Conservation (phyloP, 1,140 invertebrate species). For the Nasonia longicornis region DNA sequence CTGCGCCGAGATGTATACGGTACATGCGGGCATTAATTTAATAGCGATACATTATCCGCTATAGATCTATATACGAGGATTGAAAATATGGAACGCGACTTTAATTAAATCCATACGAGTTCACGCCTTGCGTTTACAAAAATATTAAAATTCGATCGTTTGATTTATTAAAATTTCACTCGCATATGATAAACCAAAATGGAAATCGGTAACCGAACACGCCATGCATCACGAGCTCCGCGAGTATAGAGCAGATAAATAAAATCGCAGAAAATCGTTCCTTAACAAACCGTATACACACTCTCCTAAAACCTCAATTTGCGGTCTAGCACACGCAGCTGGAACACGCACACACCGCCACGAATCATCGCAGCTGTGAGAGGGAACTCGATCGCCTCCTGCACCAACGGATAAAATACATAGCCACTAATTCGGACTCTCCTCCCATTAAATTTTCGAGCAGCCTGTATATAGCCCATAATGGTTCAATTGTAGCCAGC, state of each 20-base stretch:
- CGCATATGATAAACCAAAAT: background rate
- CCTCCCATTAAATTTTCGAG: background rate
- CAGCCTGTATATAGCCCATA: background rate
- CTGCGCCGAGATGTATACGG: background rate
- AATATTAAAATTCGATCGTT: background rate
- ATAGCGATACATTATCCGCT: background rate
- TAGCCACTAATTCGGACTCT: conserved; percentile 5
- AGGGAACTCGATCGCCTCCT: conserved; percentile 5
- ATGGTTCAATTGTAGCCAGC: conserved; percentile 6
- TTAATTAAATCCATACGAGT: background rate
- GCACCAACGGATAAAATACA: background rate
- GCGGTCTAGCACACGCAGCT: conserved; percentile 1
- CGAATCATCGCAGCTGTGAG: background rate
- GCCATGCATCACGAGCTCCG: too few relatives aligned
- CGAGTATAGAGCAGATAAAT: background rate
- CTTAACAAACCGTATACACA: background rate
- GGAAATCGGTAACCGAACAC: background rate
- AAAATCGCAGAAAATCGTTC: background rate
- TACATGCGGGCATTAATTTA: background rate
- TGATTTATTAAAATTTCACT: background rate
- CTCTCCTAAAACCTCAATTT: conserved; percentile 2
- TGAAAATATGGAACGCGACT: background rate
- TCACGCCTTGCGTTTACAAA: too few relatives aligned
- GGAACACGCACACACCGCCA: background rate
- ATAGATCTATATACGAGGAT: background rate